phyloP scores from a whole-genome alignment of 2,888 invertebrate species.

The Brenthis hecate region DNA sequence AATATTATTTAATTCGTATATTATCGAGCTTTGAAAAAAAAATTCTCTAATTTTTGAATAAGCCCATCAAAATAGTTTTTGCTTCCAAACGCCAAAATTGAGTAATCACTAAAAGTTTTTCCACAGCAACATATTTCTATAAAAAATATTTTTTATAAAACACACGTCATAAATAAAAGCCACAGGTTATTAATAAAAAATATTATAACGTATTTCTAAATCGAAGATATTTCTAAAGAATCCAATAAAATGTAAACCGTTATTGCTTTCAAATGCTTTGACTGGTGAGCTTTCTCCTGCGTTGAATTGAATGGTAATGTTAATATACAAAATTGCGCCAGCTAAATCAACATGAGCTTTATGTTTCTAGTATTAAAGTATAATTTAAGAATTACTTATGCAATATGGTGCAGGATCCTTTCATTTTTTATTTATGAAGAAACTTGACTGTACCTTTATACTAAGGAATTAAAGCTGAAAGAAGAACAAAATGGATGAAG shows the following conservation, averaged over 20 bases:
- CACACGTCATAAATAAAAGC: not conserved
- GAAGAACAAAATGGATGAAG: not conserved
- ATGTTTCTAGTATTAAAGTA: not conserved
- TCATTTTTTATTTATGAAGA: conserved; percentile 28
- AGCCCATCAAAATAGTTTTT: too few species aligned
- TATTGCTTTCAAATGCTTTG: not conserved
- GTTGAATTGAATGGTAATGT: not conserved
- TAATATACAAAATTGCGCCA: not conserved
- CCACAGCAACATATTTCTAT: too few species aligned
- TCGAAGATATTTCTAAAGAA: conserved; percentile 1
- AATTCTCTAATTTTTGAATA: too few species aligned
- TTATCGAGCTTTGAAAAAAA: too few species aligned
- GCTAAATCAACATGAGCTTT: not conserved
- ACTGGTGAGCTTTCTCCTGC: not conserved
- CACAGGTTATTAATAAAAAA: not conserved
- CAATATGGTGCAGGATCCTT: not conserved
- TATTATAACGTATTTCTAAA: not conserved
- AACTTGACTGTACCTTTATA: conserved; percentile 32
- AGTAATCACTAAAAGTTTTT: too few species aligned
- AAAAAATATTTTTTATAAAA: too few species aligned
- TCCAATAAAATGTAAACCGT: not conserved
- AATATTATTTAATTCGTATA: too few species aligned
- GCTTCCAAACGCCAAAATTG: too few species aligned
- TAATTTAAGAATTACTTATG: not conserved
- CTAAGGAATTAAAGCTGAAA: conserved; percentile 26